These are phyloP conservation scores for Psilopogon haemacephalus DNA, from an alignment of 2,113 vertebrate genomes.

Conservation along the genomic window DNA sequence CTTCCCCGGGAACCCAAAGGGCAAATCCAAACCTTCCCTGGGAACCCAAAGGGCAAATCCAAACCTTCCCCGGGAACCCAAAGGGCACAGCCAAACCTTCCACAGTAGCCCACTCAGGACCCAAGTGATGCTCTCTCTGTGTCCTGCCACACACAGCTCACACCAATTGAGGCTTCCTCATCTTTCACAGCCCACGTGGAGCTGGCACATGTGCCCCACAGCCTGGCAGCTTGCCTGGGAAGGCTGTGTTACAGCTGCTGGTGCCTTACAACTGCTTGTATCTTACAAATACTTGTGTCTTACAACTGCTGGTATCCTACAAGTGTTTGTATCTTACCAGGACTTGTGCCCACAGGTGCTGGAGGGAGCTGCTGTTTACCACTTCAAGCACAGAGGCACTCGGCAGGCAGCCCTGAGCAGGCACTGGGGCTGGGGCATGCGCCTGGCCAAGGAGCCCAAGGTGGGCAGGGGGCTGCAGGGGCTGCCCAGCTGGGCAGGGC, in stretches of 20 bases:
- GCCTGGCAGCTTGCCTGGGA: rapidly evolving
- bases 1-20: neutral
- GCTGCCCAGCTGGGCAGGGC: rapidly evolving
- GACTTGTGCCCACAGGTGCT: constrained; percentile 47
- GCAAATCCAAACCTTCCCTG: no score
- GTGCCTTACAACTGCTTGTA: rapidly evolving
- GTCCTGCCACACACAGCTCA: rapidly evolving
- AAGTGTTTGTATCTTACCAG: neutral
- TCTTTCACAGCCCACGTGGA: rapidly evolving
- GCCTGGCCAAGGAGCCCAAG: constrained; percentile 73
- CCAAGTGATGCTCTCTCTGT: rapidly evolving
- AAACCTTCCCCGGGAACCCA: neutral
- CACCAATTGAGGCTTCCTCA: rapidly evolving
- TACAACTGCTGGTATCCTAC: neutral
- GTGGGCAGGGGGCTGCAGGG: neutral
- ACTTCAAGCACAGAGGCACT: constrained; percentile 70
- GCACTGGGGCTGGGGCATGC: constrained; percentile 71
- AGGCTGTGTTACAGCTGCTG: no score
- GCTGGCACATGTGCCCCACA: rapidly evolving
- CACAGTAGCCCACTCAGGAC: rapidly evolving
- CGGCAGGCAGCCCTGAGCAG: constrained; percentile 59
- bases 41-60: no score
- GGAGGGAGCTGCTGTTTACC: constrained; percentile 64
- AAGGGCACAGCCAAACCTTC: rapidly evolving
- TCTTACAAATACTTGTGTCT: neutral